Percentiles rank a stretch among this genome's conserved stretches.
Evolutionary conservation across 2,113 vertebrate species (phyloP).

Genomic region (Toxotes jaculatrix): DNA sequence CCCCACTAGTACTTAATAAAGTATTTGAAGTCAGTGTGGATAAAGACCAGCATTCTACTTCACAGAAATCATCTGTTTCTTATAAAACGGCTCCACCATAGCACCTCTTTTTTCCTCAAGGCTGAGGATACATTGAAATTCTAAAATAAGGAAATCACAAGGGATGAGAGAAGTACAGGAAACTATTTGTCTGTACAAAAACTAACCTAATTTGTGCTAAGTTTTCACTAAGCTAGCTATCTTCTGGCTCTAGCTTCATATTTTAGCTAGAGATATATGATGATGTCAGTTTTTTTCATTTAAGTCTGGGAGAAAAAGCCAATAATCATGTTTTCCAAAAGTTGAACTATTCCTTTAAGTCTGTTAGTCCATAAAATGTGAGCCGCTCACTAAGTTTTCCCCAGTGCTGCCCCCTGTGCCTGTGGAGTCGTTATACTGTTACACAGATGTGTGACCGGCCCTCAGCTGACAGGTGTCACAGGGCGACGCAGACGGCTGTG

Average conservation of each 20-base stretch:
- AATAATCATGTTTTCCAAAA: not conserved
- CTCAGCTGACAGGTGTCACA: constrained; percentile 58
- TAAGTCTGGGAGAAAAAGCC: not conserved
- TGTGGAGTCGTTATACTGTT: not conserved
- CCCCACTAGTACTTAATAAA: constrained; percentile 29
- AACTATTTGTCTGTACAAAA: constrained; percentile 10
- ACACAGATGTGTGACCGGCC: constrained; percentile 48
- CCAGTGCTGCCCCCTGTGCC: constrained; percentile 25
- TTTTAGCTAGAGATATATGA: not conserved
- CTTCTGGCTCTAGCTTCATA: not conserved
- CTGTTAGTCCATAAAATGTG: not conserved
- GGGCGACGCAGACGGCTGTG: constrained; percentile 54
- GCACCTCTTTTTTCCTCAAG: constrained; percentile 55
- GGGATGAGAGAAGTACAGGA: constrained; percentile 69
- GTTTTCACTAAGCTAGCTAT: not conserved
- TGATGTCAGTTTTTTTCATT: not conserved
- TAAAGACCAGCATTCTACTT: constrained; percentile 49
- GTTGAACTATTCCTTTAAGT: not conserved
- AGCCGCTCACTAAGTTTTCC: constrained; percentile 14
- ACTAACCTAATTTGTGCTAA: not conserved
- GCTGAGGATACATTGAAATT: constrained; percentile 76
- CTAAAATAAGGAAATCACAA: constrained; percentile 70
- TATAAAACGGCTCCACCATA: constrained; percentile 48
- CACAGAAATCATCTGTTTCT: constrained; percentile 57
- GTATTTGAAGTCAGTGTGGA: constrained; percentile 32